phyloP scores from a whole-genome alignment of 2,113 vertebrate genomes.

The Malurus elegans region DNA sequence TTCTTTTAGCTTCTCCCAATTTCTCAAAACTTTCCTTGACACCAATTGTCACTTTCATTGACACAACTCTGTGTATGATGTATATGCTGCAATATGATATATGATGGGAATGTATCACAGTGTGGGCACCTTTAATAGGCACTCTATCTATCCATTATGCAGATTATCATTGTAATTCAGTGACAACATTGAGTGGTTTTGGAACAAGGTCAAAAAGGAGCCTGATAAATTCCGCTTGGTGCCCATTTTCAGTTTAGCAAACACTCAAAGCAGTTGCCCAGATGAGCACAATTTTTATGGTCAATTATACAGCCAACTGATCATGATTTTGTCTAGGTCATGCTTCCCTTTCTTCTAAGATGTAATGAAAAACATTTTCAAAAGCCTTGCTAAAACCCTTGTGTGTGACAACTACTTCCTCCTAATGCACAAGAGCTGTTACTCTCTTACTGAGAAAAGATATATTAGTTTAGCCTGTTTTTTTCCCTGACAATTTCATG shows the following conservation, averaged over 20 bases:
- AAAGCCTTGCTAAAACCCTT: not conserved
- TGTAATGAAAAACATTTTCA: not conserved
- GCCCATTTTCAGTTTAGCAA: not conserved
- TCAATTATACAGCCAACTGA: not conserved
- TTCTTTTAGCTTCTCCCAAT: not conserved
- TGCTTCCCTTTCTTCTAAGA: not conserved
- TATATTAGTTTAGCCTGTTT: accelerated
- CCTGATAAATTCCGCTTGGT: not conserved
- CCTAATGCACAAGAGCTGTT: not conserved
- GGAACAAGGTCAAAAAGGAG: not conserved
- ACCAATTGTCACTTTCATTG: not conserved
- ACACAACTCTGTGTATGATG: not conserved
- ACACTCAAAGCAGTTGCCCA: not conserved
- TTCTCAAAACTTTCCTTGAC: not conserved
- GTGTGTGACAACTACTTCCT: not conserved
- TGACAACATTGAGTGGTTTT: not conserved
- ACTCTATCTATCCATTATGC: not conserved
- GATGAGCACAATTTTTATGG: not conserved
- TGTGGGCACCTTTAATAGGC: not conserved
- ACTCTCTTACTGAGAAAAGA: not conserved
- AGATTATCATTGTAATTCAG: not conserved
- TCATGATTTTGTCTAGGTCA: not conserved
- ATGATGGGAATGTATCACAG: not conserved
- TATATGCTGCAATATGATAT: not conserved
- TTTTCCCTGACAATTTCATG: not conserved